Conservation (phyloP, 1,140 invertebrate species). For the Drosophila cardini region DNA sequence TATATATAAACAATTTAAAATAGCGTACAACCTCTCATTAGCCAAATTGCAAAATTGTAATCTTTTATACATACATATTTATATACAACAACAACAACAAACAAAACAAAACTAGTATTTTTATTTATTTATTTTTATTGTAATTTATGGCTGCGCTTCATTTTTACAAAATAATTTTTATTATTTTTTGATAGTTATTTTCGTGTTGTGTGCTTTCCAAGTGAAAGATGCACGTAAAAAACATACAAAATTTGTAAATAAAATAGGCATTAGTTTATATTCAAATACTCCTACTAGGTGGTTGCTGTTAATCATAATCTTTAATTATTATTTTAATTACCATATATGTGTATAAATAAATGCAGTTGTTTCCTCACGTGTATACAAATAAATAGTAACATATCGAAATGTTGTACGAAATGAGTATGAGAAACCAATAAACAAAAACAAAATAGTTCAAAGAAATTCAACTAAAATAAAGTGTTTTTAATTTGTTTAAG, state of each 20-base stretch:
- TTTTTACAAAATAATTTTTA: slow-evolving; percentile 10
- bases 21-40: slow-evolving; percentile 75
- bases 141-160: slow-evolving; percentile 43
- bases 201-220: slow-evolving; percentile 16
- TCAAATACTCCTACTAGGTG: slow-evolving; percentile 56
- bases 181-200: not conserved
- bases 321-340: slow-evolving; percentile 19
- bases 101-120: slow-evolving; percentile 37
- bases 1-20: slow-evolving; percentile 37
- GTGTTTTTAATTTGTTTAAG: not conserved
- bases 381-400: slow-evolving; percentile 36
- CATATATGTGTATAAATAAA: slow-evolving; percentile 42
- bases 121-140: slow-evolving; percentile 54
- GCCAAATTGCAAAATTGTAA: slow-evolving; percentile 72
- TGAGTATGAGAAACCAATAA: slow-evolving; percentile 45
- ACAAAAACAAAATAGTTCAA: slow-evolving; percentile 30
- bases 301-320: slow-evolving; percentile 49
- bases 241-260: slow-evolving; percentile 36
- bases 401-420: slow-evolving; percentile 45
- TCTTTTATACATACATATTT: slow-evolving; percentile 54
- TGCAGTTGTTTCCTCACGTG: slow-evolving; percentile 40
- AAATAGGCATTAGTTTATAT: slow-evolving; percentile 40
- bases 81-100: slow-evolving; percentile 10
- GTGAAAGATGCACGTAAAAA: slow-evolving; percentile 22
- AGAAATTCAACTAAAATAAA: slow-evolving; percentile 3